Evolutionary conservation across 1,140 invertebrate species (phyloP).

Genomic region (Drosophila mauritiana): DNA sequence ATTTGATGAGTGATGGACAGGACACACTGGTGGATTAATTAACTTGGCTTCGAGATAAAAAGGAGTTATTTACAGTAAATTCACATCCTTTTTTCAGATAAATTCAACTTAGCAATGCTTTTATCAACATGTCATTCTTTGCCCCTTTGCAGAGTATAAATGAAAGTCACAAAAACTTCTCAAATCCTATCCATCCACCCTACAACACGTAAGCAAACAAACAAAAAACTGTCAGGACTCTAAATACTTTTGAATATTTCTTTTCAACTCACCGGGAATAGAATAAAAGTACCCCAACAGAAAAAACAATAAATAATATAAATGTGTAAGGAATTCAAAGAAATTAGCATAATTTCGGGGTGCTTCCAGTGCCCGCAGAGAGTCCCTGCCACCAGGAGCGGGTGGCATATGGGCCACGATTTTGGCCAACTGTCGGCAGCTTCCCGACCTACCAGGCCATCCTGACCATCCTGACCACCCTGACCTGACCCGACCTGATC

Average conservation of each 20-base stretch:
- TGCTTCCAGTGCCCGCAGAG: conserved; percentile 26
- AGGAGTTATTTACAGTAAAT: no score
- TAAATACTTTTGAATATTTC: conserved; percentile 71
- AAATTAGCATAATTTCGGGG: conserved; percentile 74
- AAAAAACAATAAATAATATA: conserved; percentile 79
- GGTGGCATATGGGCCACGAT: conserved; percentile 43
- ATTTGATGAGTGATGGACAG: conserved; percentile 19
- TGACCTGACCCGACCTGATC: conserved; percentile 57
- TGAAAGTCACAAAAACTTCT: conserved; percentile 64
- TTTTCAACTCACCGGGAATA: conserved; percentile 47
- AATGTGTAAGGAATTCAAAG: conserved; percentile 70
- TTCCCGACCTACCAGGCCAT: conserved; percentile 32
- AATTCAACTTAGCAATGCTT: background rate
- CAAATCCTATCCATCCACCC: conserved; percentile 24
- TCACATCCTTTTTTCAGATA: background rate
- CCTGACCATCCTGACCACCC: background rate
- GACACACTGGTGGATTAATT: conserved; percentile 26
- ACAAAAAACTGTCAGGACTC: conserved; percentile 60
- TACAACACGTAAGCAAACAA: conserved; percentile 4
- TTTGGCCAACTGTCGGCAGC: conserved; percentile 48
- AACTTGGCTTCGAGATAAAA: conserved; percentile 3
- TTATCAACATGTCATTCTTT: background rate
- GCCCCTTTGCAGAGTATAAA: conserved; percentile 54
- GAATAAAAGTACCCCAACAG: conserved; percentile 10
- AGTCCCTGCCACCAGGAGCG: background rate